Conservation (phyloP, 2,797 vertebrate species). For the Clamator glandarius region DNA sequence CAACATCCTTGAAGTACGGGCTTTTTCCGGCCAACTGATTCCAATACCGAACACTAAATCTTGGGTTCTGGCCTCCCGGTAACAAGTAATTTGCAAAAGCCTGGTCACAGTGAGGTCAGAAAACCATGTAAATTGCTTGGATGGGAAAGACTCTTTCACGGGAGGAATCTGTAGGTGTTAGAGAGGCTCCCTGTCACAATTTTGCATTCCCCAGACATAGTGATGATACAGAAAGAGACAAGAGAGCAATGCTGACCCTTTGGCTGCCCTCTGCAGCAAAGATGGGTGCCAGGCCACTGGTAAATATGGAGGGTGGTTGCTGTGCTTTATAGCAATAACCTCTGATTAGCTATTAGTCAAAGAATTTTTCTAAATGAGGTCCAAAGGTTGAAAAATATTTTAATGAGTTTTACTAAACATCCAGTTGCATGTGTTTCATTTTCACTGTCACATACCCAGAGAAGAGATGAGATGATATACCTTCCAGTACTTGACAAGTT, state of each 20-base stretch:
- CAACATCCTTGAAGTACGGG: background rate
- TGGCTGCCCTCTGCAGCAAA: fast-evolving
- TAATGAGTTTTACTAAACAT: background rate
- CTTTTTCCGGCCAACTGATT: conserved; percentile 11
- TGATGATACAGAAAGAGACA: conserved; percentile 35
- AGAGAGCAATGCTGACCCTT: background rate
- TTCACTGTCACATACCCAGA: background rate
- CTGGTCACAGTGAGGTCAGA: conserved; percentile 40
- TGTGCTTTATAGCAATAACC: background rate
- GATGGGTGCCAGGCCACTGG: background rate
- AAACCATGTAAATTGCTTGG: conserved; percentile 49
- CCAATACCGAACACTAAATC: background rate
- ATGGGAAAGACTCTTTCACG: conserved; percentile 46
- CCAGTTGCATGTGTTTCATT: background rate
- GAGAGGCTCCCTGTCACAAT: conserved; percentile 36
- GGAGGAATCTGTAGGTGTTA: conserved; percentile 45
- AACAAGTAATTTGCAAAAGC: conserved; percentile 32
- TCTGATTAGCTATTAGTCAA: background rate
- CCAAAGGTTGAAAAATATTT: background rate
- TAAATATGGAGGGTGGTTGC: background rate
- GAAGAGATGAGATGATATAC: background rate
- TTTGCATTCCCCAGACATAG: background rate
- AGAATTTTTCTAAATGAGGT: background rate
- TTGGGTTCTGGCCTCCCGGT: background rate
- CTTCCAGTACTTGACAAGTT: background rate